These are phyloP conservation scores for Drosophila fuyamai DNA, from an alignment of 1,140 invertebrate species.

Conservation along the genomic window DNA sequence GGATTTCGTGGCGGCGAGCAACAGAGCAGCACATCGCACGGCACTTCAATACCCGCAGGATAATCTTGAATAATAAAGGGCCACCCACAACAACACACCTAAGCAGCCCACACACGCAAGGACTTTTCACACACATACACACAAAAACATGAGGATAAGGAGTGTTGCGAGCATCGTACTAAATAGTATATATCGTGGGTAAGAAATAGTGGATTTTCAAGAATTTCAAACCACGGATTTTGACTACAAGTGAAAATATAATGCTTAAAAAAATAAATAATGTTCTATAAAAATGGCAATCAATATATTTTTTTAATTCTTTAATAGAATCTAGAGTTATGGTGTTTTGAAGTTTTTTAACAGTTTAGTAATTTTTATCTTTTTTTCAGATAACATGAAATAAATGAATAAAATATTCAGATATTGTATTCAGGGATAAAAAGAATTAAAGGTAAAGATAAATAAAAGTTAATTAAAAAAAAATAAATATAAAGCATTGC, in stretches of 20 bases:
- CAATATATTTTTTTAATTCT: too few relatives aligned
- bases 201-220: background rate
- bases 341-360: too few relatives aligned
- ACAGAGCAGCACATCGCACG: constrained; percentile 31
- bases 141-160: background rate
- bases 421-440: too few relatives aligned
- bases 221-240: background rate
- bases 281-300: too few relatives aligned
- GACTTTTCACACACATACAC: background rate
- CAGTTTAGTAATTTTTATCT: too few relatives aligned
- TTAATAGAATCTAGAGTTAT: too few relatives aligned
- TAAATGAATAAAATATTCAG: too few relatives aligned
- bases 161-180: background rate
- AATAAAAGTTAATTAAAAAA: background rate
- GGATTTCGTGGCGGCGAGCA: constrained; percentile 46
- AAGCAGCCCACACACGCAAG: background rate
- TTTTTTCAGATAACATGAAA: too few relatives aligned
- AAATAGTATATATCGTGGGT: background rate
- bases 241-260: too few relatives aligned
- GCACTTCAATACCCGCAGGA: constrained; percentile 73
- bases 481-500: background rate
- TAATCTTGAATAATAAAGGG: constrained; percentile 80
- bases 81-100: constrained; percentile 13
- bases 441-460: too few relatives aligned
- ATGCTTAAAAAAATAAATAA: too few relatives aligned